Evolutionary conservation across 1,140 invertebrate species (phyloP).

Genomic region (Dendroctonus valens): DNA sequence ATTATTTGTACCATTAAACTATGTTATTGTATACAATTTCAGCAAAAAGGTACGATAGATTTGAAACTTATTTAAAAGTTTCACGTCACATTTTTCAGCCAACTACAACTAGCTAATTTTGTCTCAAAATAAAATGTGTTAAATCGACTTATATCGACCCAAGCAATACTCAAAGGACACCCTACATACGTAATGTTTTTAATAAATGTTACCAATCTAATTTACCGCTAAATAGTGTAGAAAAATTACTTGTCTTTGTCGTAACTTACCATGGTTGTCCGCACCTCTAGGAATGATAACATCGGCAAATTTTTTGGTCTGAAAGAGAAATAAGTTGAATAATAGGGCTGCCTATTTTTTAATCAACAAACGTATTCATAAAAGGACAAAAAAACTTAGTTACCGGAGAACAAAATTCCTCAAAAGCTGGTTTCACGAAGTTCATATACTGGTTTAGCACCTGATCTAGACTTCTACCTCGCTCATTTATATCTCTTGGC

Average conservation of each 20-base stretch:
- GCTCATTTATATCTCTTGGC: constrained; percentile 90
- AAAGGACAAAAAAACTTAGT: constrained; percentile 37
- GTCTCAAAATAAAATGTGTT: no score
- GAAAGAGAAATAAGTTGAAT: constrained; percentile 47
- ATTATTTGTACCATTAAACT: no score
- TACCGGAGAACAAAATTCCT: constrained; percentile 97
- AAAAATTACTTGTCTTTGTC: background rate
- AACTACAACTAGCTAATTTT: no score
- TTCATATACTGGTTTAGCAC: constrained; percentile 96
- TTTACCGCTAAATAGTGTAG: background rate
- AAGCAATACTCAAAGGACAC: no score
- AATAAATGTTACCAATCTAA: background rate
- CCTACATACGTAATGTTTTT: background rate
- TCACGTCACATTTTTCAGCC: no score
- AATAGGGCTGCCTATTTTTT: background rate
- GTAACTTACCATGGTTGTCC: constrained; percentile 87
- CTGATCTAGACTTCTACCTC: constrained; percentile 89
- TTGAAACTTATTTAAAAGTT: no score
- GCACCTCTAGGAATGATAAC: constrained; percentile 97
- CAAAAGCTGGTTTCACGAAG: constrained; percentile 97
- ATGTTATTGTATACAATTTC: no score
- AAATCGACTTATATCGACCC: no score
- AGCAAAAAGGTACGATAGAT: no score
- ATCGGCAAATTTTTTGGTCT: constrained; percentile 99
- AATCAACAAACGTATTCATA: background rate